A percentile compares a stretch with the other conserved stretches of the same genome.
Evolutionary conservation across 92 coral and sea anemone genomes (phyloP).

Genomic region (Paragorgia papillata): DNA sequence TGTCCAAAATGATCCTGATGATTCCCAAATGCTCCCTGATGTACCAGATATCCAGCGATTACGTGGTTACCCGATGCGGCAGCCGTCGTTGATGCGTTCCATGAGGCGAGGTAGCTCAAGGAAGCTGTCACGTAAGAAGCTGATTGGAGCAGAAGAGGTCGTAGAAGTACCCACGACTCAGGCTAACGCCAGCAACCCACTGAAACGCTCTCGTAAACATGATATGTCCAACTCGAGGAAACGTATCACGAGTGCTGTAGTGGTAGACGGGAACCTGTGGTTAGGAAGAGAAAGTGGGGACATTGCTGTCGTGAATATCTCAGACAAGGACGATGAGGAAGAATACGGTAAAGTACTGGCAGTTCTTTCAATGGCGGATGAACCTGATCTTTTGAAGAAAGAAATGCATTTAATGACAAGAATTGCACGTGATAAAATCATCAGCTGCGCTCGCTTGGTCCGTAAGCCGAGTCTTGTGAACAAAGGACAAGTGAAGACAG

Average conservation of each 20-base stretch:
- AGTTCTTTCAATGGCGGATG: slow-evolving; percentile 14
- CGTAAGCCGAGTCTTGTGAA: slow-evolving; percentile 8
- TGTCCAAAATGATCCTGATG: neutral
- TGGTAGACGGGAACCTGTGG: slow-evolving; percentile 36
- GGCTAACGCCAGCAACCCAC: neutral
- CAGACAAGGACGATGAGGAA: neutral
- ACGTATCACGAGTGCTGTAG: slow-evolving; percentile 22
- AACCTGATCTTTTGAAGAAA: slow-evolving; percentile 11
- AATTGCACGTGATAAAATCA: slow-evolving; percentile 25
- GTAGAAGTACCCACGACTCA: neutral
- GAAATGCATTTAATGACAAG: slow-evolving; percentile 3
- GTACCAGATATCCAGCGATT: neutral
- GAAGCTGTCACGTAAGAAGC: slow-evolving; percentile 9
- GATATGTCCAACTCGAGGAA: slow-evolving; percentile 6
- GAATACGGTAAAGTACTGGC: slow-evolving; percentile 32
- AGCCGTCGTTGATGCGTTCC: slow-evolving; percentile 30
- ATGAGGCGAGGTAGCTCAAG: neutral
- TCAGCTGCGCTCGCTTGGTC: slow-evolving; percentile 10
- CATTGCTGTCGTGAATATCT: slow-evolving; percentile 21
- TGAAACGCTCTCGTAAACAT: slow-evolving; percentile 36
- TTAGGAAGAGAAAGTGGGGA: slow-evolving; percentile 32
- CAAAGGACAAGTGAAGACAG: neutral
- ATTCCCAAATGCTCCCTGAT: slow-evolving; percentile 19
- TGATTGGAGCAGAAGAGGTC: neutral
- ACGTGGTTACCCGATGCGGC: neutral